A percentile compares a stretch with the other conserved stretches of the same genome.
Conservation (phyloP, 1,140 invertebrate genomes). For the Capitella teleta region DNA sequence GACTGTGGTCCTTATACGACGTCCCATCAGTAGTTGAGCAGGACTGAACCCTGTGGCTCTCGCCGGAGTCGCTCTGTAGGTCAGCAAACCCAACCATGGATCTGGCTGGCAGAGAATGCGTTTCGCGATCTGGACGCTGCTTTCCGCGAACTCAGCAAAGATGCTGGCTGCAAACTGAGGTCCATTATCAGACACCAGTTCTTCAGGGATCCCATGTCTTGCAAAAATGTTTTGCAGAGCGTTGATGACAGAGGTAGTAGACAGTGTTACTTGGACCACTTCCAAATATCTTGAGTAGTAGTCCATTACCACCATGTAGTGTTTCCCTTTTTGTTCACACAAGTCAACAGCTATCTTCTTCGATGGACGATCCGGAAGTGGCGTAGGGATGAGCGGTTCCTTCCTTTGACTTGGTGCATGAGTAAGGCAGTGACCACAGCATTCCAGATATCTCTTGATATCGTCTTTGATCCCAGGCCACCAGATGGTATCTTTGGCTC, state of each 20-base stretch:
- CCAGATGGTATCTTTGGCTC: no score
- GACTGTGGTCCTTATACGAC: conserved; percentile 1
- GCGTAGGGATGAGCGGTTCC: conserved; percentile 1
- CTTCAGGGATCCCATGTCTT: conserved; percentile 4
- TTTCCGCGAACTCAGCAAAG: neutral
- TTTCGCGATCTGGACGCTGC: no score
- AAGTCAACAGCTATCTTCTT: conserved; percentile 5
- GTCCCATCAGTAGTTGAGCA: conserved; percentile 3
- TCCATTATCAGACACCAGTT: conserved; percentile 7
- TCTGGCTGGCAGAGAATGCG: no score
- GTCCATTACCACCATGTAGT: conserved; percentile 6
- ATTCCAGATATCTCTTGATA: no score
- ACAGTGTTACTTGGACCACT: neutral
- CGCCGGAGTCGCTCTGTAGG: neutral
- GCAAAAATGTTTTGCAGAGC: conserved; percentile 2
- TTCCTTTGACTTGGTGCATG: no score
- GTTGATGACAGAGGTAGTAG: conserved; percentile 1
- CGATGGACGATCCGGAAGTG: conserved; percentile 2
- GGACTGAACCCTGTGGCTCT: neutral
- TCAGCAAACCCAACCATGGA: conserved; percentile 2
- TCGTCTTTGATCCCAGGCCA: no score
- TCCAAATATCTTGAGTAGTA: conserved; percentile 7
- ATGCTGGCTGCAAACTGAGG: conserved; percentile 2
- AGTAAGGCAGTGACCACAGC: neutral
- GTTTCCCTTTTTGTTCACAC: neutral